Percentiles rank a stretch among this genome's conserved stretches.
Conservation (phyloP, 1,140 invertebrate species). For the Lanistes nyassanus region DNA sequence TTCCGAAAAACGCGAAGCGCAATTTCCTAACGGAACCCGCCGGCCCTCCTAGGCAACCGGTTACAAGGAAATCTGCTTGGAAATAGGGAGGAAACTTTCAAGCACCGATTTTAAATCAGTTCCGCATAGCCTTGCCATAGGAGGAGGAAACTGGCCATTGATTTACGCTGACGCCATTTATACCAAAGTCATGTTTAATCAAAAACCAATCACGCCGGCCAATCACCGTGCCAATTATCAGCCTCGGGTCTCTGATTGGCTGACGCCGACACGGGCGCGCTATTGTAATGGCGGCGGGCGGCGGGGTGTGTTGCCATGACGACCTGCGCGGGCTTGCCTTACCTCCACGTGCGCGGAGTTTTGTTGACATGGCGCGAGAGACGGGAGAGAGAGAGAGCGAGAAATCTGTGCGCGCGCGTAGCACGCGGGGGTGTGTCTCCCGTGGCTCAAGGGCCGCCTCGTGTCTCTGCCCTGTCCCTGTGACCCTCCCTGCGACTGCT, state of each 20-base stretch:
- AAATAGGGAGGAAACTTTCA: slow-evolving; percentile 31
- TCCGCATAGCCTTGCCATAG: slow-evolving; percentile 33
- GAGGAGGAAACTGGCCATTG: slow-evolving; percentile 30
- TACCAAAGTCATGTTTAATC: slow-evolving; percentile 36
- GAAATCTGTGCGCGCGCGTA: neutral
- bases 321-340: neutral
- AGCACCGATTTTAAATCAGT: slow-evolving; percentile 38
- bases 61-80: slow-evolving; percentile 34
- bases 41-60: slow-evolving; percentile 25
- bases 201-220: slow-evolving; percentile 31
- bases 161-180: slow-evolving; percentile 32
- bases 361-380: neutral
- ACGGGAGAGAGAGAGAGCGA: neutral
- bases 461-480: no score
- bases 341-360: neutral
- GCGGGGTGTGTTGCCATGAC: slow-evolving; percentile 22
- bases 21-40: slow-evolving; percentile 33
- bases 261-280: neutral
- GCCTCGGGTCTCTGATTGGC: slow-evolving; percentile 22
- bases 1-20: slow-evolving; percentile 32
- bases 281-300: slow-evolving; percentile 16
- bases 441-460: no score
- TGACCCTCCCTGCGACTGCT: no score
- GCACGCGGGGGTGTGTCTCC: no score
- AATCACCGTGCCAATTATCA: slow-evolving; percentile 29